Conservation (phyloP, 2,113 vertebrate species). For the Australoheros scitulus region DNA sequence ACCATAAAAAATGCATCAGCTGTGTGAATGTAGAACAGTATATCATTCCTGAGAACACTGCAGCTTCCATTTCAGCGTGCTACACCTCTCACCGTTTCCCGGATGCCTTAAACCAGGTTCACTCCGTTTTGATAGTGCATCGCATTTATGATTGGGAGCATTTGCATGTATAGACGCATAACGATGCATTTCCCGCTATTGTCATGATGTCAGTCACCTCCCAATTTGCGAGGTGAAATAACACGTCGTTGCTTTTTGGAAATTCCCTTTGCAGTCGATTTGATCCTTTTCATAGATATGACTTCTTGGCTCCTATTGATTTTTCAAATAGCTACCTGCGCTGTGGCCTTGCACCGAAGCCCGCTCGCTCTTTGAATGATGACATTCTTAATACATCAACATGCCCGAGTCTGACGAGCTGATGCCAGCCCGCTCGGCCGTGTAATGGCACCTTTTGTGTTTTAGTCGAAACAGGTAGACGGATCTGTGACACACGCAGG, state of each 20-base stretch:
- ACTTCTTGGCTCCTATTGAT: constrained; percentile 53
- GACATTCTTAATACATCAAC: constrained; percentile 54
- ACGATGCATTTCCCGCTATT: background rate
- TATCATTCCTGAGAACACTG: constrained; percentile 59
- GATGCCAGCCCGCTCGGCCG: constrained; percentile 17
- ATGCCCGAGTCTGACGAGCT: constrained; percentile 18
- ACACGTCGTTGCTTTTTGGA: background rate
- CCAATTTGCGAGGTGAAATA: constrained; percentile 3
- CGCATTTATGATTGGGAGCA: constrained; percentile 27
- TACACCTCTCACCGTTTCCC: background rate
- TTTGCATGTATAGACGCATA: constrained; percentile 32
- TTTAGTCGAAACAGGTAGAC: constrained; percentile 18
- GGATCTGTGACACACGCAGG: background rate
- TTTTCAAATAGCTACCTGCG: constrained; percentile 53
- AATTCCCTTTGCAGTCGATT: constrained; percentile 22
- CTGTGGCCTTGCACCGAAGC: constrained; percentile 59
- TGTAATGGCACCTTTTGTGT: constrained; percentile 53
- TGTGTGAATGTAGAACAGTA: constrained; percentile 51
- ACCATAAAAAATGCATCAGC: constrained; percentile 79
- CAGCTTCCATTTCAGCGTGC: constrained; percentile 20
- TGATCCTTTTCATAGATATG: constrained; percentile 36
- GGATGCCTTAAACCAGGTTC: constrained; percentile 22
- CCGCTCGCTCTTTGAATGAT: constrained; percentile 52
- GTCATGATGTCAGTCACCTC: constrained; percentile 5
- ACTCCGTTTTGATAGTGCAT: constrained; percentile 7